These are phyloP conservation scores for Neosilurus hyrtlii DNA, from an alignment of 2,797 vertebrate species.

Conservation along the genomic window DNA sequence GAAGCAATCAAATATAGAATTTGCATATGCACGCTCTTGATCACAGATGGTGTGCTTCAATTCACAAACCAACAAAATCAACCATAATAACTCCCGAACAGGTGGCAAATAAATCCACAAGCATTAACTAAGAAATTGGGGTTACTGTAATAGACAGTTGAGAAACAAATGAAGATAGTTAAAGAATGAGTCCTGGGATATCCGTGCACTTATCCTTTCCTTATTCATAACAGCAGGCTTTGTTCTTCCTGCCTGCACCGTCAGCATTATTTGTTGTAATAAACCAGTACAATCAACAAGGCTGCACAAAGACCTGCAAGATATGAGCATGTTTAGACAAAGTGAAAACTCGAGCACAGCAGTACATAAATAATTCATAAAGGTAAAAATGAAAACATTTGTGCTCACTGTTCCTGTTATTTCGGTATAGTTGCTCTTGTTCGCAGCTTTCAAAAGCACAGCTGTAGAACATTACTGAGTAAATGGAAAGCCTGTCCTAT, in stretches of 20 bases:
- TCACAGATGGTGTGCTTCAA: neutral
- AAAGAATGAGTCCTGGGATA: neutral
- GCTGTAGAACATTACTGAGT: neutral
- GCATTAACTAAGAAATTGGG: neutral
- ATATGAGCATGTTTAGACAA: slow-evolving; percentile 1
- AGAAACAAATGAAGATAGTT: too few species aligned
- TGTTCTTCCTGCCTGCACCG: neutral
- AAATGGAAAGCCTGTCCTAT: neutral
- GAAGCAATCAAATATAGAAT: neutral
- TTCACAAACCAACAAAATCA: neutral
- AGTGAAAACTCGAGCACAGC: neutral
- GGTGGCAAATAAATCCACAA: neutral
- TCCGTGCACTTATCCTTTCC: neutral
- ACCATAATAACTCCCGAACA: neutral
- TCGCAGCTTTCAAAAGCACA: neutral
- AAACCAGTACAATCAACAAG: neutral
- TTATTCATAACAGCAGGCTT: slow-evolving; percentile 2
- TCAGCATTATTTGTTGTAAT: neutral
- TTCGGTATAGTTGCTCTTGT: neutral
- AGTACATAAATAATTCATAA: slow-evolving; percentile 15
- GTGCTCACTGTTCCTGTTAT: neutral
- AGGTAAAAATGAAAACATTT: slow-evolving; percentile 5
- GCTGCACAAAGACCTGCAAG: neutral
- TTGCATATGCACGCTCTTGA: neutral
- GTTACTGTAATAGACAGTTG: neutral